These are phyloP conservation scores for Turritopsis dohrnii DNA, from an alignment of 30 jellyfish, hydroid and myxozoan species.

Conservation along the genomic window DNA sequence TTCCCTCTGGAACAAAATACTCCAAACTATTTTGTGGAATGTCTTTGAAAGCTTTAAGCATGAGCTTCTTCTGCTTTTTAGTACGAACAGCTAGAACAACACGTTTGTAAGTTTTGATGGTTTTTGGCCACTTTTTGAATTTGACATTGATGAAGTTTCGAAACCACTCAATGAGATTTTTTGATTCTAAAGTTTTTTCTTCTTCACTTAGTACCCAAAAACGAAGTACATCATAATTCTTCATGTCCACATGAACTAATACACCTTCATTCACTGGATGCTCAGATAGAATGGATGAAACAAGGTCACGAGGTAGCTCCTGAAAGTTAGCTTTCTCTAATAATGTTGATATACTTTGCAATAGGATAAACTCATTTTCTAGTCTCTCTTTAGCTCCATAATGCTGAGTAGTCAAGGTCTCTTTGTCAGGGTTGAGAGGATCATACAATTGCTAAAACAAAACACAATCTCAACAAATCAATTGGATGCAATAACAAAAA, in stretches of 20 bases:
- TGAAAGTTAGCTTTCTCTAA: conserved; percentile 70
- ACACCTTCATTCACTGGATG: conserved; percentile 85
- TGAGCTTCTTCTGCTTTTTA: conserved; percentile 64
- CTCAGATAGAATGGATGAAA: conserved; percentile 47
- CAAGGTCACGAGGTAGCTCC: conserved; percentile 52
- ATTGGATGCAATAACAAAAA: background rate
- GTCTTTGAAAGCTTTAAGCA: conserved; percentile 81
- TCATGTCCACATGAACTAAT: conserved; percentile 72
- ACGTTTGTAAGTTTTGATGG: conserved; percentile 64
- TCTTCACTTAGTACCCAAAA: conserved; percentile 87
- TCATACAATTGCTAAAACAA: conserved; percentile 63
- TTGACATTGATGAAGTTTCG: conserved; percentile 30
- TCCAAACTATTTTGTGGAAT: conserved; percentile 71
- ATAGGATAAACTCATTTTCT: conserved; percentile 74
- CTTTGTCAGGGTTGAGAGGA: conserved; percentile 93
- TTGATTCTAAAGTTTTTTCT: conserved; percentile 21
- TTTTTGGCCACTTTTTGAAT: conserved; percentile 46
- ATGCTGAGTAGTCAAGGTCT: conserved; percentile 47
- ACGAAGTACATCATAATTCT: conserved; percentile 68
- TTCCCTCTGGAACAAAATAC: conserved; percentile 79
- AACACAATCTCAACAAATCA: background rate
- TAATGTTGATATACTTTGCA: conserved; percentile 55
- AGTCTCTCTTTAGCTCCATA: conserved; percentile 54
- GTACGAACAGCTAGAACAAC: conserved; percentile 87
- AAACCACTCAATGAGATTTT: conserved; percentile 13